These are phyloP conservation scores for Melitaea athalia DNA, from an alignment of 2,888 invertebrate species.

Conservation along the genomic window DNA sequence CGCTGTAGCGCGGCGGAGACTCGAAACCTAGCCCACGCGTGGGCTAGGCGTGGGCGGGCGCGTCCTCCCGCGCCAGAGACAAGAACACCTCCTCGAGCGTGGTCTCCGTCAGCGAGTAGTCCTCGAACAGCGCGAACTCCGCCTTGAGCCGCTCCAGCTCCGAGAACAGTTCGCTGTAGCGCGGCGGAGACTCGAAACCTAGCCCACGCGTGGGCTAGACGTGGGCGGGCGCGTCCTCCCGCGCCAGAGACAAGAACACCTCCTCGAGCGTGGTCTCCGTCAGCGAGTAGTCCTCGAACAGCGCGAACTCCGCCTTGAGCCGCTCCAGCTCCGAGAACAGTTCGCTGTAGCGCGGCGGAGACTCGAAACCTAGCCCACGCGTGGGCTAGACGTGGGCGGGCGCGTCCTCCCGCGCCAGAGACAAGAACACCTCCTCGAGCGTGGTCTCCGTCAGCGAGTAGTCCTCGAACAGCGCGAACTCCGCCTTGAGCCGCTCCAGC, in stretches of 20 bases:
- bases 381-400: slow-evolving; percentile 11
- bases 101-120: slow-evolving; percentile 90
- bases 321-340: slow-evolving; percentile 84
- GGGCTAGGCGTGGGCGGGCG: slow-evolving; percentile 10
- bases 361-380: too few species aligned
- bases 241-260: slow-evolving; percentile 83
- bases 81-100: slow-evolving; percentile 90
- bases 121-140: slow-evolving; percentile 81
- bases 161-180: slow-evolving; percentile 84
- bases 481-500: slow-evolving; percentile 78
- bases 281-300: slow-evolving; percentile 89
- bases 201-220: background rate
- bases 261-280: slow-evolving; percentile 92
- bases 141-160: slow-evolving; percentile 80
- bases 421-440: slow-evolving; percentile 89
- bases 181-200: too few species aligned
- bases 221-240: slow-evolving; percentile 33
- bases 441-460: slow-evolving; percentile 91
- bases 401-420: slow-evolving; percentile 56
- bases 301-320: slow-evolving; percentile 65
- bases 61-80: slow-evolving; percentile 58
- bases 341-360: slow-evolving; percentile 81
- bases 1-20: too few species aligned
- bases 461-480: slow-evolving; percentile 84
- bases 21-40: too few species aligned